Evolutionary conservation across 2,888 invertebrate genomes (phyloP).

Genomic region (Mellilla xanthometata): DNA sequence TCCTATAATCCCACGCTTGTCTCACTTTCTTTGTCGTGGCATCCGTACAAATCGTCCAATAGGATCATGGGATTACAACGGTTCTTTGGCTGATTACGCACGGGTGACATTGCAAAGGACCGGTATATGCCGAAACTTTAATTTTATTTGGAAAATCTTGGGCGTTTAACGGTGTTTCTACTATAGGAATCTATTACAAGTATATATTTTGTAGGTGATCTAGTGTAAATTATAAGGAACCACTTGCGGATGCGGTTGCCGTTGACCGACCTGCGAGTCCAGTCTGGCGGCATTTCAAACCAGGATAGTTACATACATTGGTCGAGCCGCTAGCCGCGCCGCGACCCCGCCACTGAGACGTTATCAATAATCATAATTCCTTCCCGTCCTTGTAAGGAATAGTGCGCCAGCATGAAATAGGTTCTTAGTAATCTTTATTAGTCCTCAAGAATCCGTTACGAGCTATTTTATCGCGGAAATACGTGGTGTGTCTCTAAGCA

Average conservation of each 20-base stretch:
- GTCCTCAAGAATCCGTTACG: conserved; percentile 10
- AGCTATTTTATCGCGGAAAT: conserved; percentile 8
- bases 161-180: conserved; percentile 38
- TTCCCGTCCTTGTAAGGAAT: conserved; percentile 29
- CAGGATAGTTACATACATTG: conserved; percentile 36
- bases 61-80: conserved; percentile 56
- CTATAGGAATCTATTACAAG: conserved; percentile 25
- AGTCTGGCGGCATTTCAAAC: conserved; percentile 57
- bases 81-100: conserved; percentile 45
- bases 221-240: conserved; percentile 39
- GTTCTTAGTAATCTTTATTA: conserved; percentile 25
- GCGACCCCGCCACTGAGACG: conserved; percentile 23
- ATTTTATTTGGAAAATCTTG: conserved; percentile 30
- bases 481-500: conserved; percentile 1
- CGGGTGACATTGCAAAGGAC: conserved; percentile 36
- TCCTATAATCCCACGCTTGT: conserved; percentile 61
- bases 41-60: conserved; percentile 51
- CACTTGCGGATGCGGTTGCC: conserved; percentile 56
- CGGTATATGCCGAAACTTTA: conserved; percentile 33
- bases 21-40: conserved; percentile 58
- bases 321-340: conserved; percentile 20
- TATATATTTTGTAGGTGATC: conserved; percentile 27
- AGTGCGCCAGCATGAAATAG: conserved; percentile 23
- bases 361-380: conserved; percentile 37
- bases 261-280: conserved; percentile 48